phyloP scores from a whole-genome alignment of 2,888 invertebrate genomes.

The Pogonocherus hispidulus region DNA sequence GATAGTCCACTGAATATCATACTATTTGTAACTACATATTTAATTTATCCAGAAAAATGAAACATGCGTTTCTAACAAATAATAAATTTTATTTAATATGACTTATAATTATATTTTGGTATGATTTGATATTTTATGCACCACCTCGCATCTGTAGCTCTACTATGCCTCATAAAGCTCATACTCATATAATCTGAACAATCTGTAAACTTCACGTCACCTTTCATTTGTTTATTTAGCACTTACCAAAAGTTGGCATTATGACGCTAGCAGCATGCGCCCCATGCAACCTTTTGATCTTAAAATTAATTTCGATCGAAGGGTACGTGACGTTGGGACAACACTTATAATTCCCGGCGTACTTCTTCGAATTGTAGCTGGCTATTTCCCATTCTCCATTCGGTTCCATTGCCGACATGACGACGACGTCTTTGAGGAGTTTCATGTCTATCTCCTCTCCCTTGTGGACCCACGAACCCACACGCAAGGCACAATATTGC shows the following conservation, averaged over 20 bases:
- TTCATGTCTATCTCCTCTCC: constrained; percentile 75
- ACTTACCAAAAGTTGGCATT: constrained; percentile 70
- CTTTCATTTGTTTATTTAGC: neutral
- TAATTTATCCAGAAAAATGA: too few relatives aligned
- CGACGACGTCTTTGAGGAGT: constrained; percentile 48
- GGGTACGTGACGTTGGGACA: constrained; percentile 76
- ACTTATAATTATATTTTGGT: too few relatives aligned
- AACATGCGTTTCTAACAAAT: too few relatives aligned
- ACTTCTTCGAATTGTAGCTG: constrained; percentile 66
- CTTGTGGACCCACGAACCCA: constrained; percentile 78
- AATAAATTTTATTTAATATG: too few relatives aligned
- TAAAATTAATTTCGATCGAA: constrained; percentile 72
- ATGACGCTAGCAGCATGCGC: constrained; percentile 73
- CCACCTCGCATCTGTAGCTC: too few relatives aligned
- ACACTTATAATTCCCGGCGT: constrained; percentile 70
- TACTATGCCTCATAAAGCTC: too few relatives aligned
- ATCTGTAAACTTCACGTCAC: too few relatives aligned
- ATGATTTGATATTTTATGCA: too few relatives aligned
- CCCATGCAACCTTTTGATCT: constrained; percentile 73
- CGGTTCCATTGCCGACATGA: constrained; percentile 68
- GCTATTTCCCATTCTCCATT: constrained; percentile 76
- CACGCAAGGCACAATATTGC: constrained; percentile 76
- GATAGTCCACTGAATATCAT: too few relatives aligned
- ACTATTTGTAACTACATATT: too few relatives aligned
- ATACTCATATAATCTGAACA: too few relatives aligned